Conservation (phyloP, 2,113 vertebrate species). For the Ctenodactylus gundi region DNA sequence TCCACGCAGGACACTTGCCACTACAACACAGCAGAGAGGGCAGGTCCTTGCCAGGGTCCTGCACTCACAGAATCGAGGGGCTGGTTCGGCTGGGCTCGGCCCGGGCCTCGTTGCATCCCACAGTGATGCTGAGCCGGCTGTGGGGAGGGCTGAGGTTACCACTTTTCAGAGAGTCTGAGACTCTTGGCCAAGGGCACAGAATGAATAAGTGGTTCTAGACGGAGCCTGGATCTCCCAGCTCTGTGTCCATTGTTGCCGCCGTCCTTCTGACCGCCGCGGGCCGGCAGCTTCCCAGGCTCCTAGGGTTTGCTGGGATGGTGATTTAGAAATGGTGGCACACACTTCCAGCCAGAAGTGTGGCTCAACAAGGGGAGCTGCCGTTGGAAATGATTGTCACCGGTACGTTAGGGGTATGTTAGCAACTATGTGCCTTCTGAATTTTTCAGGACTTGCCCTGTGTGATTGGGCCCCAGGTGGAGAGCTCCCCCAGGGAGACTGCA, state of each 20-base stretch:
- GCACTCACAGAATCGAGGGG: not conserved
- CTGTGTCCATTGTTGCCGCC: no score
- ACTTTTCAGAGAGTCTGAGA: not conserved
- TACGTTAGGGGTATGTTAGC: not conserved
- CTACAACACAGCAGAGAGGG: not conserved
- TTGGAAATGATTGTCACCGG: not conserved
- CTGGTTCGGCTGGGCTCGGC: rapidly evolving
- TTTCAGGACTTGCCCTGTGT: slow-evolving; percentile 58
- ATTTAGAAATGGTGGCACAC: not conserved
- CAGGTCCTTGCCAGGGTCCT: not conserved
- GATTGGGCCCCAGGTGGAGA: not conserved
- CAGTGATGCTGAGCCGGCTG: not conserved
- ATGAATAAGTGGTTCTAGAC: not conserved
- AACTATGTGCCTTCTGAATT: not conserved
- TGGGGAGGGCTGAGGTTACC: not conserved
- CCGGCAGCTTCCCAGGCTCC: no score
- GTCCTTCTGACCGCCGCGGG: no score
- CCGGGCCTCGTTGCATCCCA: not conserved
- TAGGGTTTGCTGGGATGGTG: not conserved
- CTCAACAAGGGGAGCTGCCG: not conserved
- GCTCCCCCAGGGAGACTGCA: not conserved
- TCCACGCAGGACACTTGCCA: not conserved
- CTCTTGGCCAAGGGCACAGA: not conserved
- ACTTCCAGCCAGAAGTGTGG: not conserved
- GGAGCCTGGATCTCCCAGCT: not conserved